Conservation (phyloP, 1,140 invertebrate genomes). For the Dysdera silvatica region DNA sequence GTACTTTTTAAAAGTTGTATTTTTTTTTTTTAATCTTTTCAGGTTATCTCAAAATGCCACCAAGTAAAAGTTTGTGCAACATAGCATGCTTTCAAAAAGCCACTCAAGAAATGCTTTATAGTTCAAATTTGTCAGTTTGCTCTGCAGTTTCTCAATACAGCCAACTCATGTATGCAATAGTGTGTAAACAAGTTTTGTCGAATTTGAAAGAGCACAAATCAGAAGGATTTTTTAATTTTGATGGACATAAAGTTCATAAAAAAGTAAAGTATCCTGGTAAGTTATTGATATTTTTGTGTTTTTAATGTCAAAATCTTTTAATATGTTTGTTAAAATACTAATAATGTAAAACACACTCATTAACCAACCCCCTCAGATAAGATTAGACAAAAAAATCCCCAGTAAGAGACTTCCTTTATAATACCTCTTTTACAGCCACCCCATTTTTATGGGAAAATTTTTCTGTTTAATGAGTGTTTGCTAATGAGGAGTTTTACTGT, state of each 20-base stretch:
- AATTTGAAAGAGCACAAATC: slow-evolving; percentile 23
- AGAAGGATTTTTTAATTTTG: slow-evolving; percentile 25
- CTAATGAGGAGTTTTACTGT: too few relatives aligned
- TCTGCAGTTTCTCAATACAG: slow-evolving; percentile 15
- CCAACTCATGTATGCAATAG: slow-evolving; percentile 28
- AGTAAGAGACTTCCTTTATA: too few relatives aligned
- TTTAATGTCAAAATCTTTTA: too few relatives aligned
- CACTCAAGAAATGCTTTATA: slow-evolving; percentile 20
- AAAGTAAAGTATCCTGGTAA: slow-evolving; percentile 16
- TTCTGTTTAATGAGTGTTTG: too few relatives aligned
- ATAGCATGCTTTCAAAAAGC: slow-evolving; percentile 26
- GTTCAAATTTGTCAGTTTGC: slow-evolving; percentile 16
- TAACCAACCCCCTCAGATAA: too few relatives aligned
- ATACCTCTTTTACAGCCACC: too few relatives aligned
- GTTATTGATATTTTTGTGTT: too few relatives aligned
- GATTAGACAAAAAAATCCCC: too few relatives aligned
- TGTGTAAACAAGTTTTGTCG: slow-evolving; percentile 29
- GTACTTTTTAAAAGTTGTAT: too few relatives aligned
- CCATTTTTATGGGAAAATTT: too few relatives aligned
- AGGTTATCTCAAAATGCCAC: background rate
- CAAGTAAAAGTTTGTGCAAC: slow-evolving; percentile 15
- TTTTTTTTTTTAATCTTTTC: background rate
- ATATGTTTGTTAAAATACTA: too few relatives aligned
- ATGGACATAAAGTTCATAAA: slow-evolving; percentile 25
- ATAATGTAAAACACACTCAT: too few relatives aligned